Evolutionary conservation across 1,140 invertebrate species (phyloP).

Genomic region (Zaprionus kolodkinae): DNA sequence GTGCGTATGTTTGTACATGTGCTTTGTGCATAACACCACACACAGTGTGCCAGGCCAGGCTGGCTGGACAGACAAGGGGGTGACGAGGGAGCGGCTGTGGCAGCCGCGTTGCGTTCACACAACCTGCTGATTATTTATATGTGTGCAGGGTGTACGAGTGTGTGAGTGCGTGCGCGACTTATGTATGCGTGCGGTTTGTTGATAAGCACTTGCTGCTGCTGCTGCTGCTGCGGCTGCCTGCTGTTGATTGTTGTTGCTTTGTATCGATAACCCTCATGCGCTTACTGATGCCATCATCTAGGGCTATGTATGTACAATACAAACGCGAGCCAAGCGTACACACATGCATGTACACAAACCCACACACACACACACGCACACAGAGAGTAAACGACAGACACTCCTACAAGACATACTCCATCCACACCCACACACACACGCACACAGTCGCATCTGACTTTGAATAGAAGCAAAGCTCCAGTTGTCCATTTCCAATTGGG

Average conservation of each 20-base stretch:
- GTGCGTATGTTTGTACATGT: conserved; percentile 48
- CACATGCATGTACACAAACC: conserved; percentile 1
- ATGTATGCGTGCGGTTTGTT: conserved; percentile 67
- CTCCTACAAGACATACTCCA: neutral
- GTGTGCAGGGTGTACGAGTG: conserved; percentile 1
- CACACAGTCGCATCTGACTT: neutral
- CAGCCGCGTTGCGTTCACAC: conserved; percentile 20
- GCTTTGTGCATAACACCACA: conserved; percentile 45
- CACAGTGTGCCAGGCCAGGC: conserved; percentile 12
- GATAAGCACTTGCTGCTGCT: conserved; percentile 68
- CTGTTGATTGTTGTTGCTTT: conserved; percentile 47
- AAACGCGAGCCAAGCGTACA: neutral
- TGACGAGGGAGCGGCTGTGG: neutral
- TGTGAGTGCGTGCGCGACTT: conserved; percentile 2
- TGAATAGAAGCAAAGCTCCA: conserved; percentile 21
- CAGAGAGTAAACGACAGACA: neutral
- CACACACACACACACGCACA: neutral
- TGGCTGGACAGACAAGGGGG: neutral
- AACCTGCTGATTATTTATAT: conserved; percentile 25
- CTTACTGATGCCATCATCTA: conserved; percentile 54
- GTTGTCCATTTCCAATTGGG: conserved; percentile 33
- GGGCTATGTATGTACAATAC: conserved; percentile 21
- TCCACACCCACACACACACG: neutral
- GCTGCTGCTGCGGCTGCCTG: conserved; percentile 32
- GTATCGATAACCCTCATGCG: conserved; percentile 70